Evolutionary conservation across 2,113 vertebrate species (phyloP).

Genomic region (Syngnathus typhle): DNA sequence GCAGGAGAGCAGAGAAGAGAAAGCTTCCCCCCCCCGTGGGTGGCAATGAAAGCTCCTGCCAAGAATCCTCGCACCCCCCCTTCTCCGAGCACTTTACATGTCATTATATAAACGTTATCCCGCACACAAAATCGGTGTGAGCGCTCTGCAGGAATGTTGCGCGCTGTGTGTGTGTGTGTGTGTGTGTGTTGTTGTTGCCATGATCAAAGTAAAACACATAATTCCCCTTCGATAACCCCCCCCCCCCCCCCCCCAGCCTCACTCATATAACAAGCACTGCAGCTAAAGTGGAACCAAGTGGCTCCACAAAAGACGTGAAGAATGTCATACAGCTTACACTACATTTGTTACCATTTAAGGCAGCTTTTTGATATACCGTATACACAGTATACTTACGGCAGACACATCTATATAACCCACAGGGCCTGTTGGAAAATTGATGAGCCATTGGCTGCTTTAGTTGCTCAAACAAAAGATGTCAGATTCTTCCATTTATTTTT

Average conservation of each 20-base stretch:
- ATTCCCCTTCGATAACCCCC: slow-evolving; percentile 47
- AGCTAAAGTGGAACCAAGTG: slow-evolving; percentile 57
- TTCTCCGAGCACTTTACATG: slow-evolving; percentile 56
- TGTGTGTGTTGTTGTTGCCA: slow-evolving; percentile 43
- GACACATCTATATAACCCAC: not conserved
- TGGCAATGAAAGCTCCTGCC: slow-evolving; percentile 52
- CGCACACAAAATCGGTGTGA: slow-evolving; percentile 47
- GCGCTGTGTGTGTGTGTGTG: slow-evolving; percentile 34
- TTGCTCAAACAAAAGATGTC: not conserved
- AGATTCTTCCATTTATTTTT: not conserved
- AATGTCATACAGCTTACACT: slow-evolving; percentile 42
- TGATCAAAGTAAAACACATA: slow-evolving; percentile 64
- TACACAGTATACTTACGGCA: not conserved
- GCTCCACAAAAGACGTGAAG: slow-evolving; percentile 42
- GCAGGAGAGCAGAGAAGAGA: slow-evolving; percentile 36
- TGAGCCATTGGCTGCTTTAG: not conserved
- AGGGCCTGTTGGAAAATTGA: not conserved
- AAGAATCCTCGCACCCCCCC: slow-evolving; percentile 37
- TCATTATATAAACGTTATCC: slow-evolving; percentile 62
- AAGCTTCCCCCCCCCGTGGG: slow-evolving; percentile 44
- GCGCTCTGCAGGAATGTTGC: slow-evolving; percentile 43
- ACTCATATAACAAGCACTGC: slow-evolving; percentile 41
- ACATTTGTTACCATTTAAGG: slow-evolving; percentile 45
- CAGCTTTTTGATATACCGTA: slow-evolving; percentile 1
- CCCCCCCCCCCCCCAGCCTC: not conserved